Conservation (phyloP, 2,797 vertebrate genomes). For the Muraenolepis orangiensis region DNA sequence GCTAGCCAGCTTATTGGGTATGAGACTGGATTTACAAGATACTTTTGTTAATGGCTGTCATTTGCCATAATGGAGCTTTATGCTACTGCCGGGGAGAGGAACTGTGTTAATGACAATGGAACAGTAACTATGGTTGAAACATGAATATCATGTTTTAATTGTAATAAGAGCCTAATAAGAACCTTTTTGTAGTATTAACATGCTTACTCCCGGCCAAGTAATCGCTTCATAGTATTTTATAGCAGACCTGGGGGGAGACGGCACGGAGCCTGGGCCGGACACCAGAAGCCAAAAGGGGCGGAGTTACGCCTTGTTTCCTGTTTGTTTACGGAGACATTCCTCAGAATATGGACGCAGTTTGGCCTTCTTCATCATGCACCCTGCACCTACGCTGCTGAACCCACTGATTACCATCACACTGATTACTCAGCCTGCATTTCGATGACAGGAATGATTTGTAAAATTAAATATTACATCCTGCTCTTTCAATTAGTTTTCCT, state of each 20-base stretch:
- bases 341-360: too few species aligned
- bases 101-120: background rate
- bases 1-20: background rate
- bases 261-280: background rate
- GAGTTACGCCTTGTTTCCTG: background rate
- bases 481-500: too few species aligned
- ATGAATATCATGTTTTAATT: background rate
- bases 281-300: background rate
- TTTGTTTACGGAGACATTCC: background rate
- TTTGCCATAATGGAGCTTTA: background rate
- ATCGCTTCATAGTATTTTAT: too few species aligned
- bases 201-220: too few species aligned
- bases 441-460: background rate
- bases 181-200: background rate
- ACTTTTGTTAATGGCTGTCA: conserved; percentile 16
- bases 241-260: background rate
- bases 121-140: background rate
- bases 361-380: too few species aligned
- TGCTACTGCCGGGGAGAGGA: background rate
- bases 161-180: too few species aligned
- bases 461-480: too few species aligned
- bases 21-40: conserved; percentile 2
- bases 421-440: background rate
- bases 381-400: too few species aligned
- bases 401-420: too few species aligned